Conservation (phyloP, 2,113 vertebrate genomes). For the Platichthys stellatus region DNA sequence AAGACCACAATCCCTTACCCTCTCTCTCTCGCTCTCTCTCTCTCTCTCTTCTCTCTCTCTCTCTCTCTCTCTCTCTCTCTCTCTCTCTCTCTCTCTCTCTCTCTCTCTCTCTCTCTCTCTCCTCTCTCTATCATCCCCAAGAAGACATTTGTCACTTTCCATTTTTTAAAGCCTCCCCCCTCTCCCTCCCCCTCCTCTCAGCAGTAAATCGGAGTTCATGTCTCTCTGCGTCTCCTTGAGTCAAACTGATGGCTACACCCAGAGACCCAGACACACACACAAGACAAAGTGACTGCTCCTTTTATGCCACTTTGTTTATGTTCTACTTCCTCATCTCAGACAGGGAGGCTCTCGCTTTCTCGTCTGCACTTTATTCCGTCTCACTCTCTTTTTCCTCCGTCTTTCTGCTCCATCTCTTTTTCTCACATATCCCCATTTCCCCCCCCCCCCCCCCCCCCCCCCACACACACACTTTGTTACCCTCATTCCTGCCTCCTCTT, state of each 20-base stretch:
- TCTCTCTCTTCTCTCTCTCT: too few species aligned
- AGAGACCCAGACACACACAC: slow-evolving; percentile 37
- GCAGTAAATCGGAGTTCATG: slow-evolving; percentile 49
- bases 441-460: background rate
- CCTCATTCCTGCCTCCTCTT: background rate
- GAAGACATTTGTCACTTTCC: slow-evolving; percentile 55
- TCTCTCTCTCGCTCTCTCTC: too few species aligned
- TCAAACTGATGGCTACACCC: slow-evolving; percentile 61
- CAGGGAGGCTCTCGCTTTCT: slow-evolving; percentile 10
- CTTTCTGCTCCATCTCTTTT: background rate
- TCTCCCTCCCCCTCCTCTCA: slow-evolving; percentile 1
- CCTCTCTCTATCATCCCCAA: slow-evolving; percentile 36
- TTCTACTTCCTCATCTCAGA: slow-evolving; percentile 30
- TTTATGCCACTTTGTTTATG: slow-evolving; percentile 75
- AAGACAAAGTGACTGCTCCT: slow-evolving; percentile 75
- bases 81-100: background rate
- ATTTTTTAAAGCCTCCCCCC: slow-evolving; percentile 18
- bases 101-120: too few species aligned
- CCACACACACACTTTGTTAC: background rate
- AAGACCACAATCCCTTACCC: background rate
- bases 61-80: too few species aligned
- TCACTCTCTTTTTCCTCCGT: slow-evolving; percentile 28
- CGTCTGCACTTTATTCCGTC: slow-evolving; percentile 15
- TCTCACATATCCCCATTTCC: background rate
- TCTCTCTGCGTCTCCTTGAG: slow-evolving; percentile 51